Percentiles rank a stretch among this genome's conserved stretches.
These are phyloP conservation scores for Rutilus rutilus DNA, from an alignment of 2,113 vertebrate species.

Conservation along the genomic window DNA sequence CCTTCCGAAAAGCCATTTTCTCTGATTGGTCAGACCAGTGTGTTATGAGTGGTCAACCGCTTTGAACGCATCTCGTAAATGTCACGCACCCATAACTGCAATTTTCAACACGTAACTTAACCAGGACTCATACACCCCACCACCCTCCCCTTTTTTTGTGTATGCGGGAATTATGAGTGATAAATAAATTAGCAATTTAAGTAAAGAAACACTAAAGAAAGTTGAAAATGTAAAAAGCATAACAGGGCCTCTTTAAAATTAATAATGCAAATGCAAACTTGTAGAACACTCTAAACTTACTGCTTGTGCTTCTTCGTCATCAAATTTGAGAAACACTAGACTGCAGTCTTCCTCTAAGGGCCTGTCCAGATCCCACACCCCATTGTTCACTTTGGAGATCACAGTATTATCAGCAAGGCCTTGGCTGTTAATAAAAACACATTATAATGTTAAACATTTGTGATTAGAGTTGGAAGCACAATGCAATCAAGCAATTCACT, in stretches of 20 bases:
- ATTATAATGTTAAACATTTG: background rate
- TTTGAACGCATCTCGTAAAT: too few relatives aligned
- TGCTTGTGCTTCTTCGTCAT: conserved; percentile 95
- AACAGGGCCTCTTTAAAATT: background rate
- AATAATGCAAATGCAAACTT: background rate
- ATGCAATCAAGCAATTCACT: background rate
- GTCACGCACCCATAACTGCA: too few relatives aligned
- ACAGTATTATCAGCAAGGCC: conserved; percentile 93
- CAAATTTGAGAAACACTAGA: conserved; percentile 94
- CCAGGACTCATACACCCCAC: too few relatives aligned
- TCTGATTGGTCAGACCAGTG: too few relatives aligned
- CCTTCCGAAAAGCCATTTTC: too few relatives aligned
- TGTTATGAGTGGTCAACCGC: too few relatives aligned
- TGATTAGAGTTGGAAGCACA: conserved; percentile 8
- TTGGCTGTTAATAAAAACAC: conserved; percentile 77
- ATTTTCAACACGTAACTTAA: too few relatives aligned
- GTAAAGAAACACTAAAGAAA: too few relatives aligned
- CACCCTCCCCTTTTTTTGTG: too few relatives aligned
- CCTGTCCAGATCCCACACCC: conserved; percentile 94
- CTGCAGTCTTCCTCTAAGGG: conserved; percentile 90
- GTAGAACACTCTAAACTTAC: conserved; percentile 75
- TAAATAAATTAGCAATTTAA: too few relatives aligned
- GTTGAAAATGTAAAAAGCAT: too few relatives aligned
- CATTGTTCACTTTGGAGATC: conserved; percentile 90
- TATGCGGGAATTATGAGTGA: too few relatives aligned